Evolutionary conservation across 2,113 vertebrate species (phyloP).

Genomic region (Myocastor coypus): DNA sequence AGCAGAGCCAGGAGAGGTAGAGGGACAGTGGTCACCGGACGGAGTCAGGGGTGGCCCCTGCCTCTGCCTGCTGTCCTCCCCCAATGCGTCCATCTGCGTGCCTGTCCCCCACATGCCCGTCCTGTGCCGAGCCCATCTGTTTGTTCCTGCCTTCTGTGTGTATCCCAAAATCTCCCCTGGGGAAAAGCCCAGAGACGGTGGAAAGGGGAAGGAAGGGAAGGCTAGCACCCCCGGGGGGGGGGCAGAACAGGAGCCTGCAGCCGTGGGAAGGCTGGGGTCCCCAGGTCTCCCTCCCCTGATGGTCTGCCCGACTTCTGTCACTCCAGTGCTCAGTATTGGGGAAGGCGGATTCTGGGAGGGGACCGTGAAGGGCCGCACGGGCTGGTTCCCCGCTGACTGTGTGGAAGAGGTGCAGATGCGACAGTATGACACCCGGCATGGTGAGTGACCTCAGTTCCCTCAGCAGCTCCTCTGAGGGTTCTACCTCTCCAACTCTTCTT

Average conservation of each 20-base stretch:
- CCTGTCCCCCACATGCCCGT: conserved; percentile 67
- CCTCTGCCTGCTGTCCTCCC: background rate
- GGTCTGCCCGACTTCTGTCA: background rate
- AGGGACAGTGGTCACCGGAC: background rate
- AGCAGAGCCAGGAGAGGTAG: background rate
- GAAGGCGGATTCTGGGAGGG: conserved; percentile 99
- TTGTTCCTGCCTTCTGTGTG: conserved; percentile 28
- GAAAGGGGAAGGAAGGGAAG: background rate
- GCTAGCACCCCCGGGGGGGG: too few relatives aligned
- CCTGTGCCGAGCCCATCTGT: conserved; percentile 76
- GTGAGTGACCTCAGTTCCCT: conserved; percentile 85
- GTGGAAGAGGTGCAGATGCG: conserved; percentile 99
- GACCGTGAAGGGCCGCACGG: conserved; percentile 96
- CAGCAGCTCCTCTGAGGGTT: background rate
- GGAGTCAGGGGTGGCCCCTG: background rate
- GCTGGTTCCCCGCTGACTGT: conserved; percentile 99
- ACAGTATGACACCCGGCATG: conserved; percentile 94
- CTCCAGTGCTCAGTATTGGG: conserved; percentile 96
- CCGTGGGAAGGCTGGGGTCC: background rate
- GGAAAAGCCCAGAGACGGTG: background rate
- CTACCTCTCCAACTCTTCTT: background rate
- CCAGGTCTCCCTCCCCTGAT: background rate
- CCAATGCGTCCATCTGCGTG: conserved; percentile 47
- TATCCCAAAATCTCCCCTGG: conserved; percentile 45
- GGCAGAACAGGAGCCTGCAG: background rate